Conservation (phyloP, 2,888 invertebrate species). For the Scaptomyza caliginosa region DNA sequence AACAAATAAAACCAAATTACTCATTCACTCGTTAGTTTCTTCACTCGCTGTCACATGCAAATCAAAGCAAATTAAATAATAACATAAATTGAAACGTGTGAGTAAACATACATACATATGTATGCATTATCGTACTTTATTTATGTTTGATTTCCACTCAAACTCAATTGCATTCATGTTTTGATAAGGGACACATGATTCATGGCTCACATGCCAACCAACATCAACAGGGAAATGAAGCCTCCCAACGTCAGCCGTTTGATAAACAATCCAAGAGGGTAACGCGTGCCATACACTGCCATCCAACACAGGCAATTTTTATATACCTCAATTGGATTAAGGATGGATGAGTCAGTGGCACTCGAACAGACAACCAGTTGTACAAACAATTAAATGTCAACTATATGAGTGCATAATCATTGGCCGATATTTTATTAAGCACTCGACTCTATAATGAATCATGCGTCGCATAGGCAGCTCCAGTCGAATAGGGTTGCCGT, state of each 20-base stretch:
- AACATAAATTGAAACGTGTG: conserved; percentile 14
- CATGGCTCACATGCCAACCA: conserved; percentile 18
- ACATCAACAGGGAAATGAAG: too few relatives aligned
- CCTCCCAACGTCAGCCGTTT: background rate
- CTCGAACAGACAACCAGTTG: conserved; percentile 27
- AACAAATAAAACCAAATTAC: background rate
- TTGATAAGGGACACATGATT: conserved; percentile 38
- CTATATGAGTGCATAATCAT: conserved; percentile 19
- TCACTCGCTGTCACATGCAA: background rate
- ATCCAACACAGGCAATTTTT: background rate
- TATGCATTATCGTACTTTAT: conserved; percentile 19
- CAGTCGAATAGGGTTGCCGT: background rate
- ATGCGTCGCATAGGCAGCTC: background rate
- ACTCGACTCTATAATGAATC: conserved; percentile 29
- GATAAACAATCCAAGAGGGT: background rate
- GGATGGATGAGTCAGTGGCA: conserved; percentile 27
- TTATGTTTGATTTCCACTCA: conserved; percentile 34
- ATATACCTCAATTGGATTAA: background rate
- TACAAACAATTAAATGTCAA: conserved; percentile 31
- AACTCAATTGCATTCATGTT: conserved; percentile 24
- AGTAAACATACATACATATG: conserved; percentile 7
- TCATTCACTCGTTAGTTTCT: background rate
- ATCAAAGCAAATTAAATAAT: background rate
- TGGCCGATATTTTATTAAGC: conserved; percentile 16
- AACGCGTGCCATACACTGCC: background rate